Conservation (phyloP, 2,888 invertebrate species). For the Spilosoma lubricipeda region DNA sequence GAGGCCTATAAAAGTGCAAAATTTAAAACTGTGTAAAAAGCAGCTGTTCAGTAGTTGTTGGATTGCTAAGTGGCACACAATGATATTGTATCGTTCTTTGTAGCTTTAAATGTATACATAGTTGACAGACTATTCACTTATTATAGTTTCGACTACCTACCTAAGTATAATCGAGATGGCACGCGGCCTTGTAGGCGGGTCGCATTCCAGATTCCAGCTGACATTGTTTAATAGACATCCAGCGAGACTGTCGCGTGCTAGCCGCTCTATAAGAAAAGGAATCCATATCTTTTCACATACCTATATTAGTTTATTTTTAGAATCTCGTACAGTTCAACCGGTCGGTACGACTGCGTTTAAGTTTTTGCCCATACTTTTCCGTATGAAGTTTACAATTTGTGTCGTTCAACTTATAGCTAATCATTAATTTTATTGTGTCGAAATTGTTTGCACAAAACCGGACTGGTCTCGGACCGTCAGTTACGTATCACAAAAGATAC, state of each 20-base stretch:
- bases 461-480: slow-evolving; percentile 32
- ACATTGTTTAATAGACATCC: slow-evolving; percentile 72
- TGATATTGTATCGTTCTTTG: not conserved
- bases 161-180: slow-evolving; percentile 58
- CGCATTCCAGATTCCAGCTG: slow-evolving; percentile 82
- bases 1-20: not conserved
- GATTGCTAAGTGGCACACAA: not conserved
- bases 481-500: slow-evolving; percentile 61
- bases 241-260: slow-evolving; percentile 56
- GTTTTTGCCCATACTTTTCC: slow-evolving; percentile 29
- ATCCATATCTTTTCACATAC: slow-evolving; percentile 42
- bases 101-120: slow-evolving; percentile 39
- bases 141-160: slow-evolving; percentile 51
- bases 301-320: slow-evolving; percentile 39
- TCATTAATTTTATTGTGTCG: slow-evolving; percentile 31
- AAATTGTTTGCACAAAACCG: slow-evolving; percentile 29
- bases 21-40: not conserved
- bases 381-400: slow-evolving; percentile 22
- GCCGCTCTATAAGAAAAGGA: slow-evolving; percentile 46
- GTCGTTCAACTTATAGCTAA: slow-evolving; percentile 32
- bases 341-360: slow-evolving; percentile 29
- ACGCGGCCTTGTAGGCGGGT: slow-evolving; percentile 82
- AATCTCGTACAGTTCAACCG: slow-evolving; percentile 31
- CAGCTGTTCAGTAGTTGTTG: not conserved
- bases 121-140: slow-evolving; percentile 45